Conservation (phyloP, 2,888 invertebrate genomes). For the Odontothrips loti region DNA sequence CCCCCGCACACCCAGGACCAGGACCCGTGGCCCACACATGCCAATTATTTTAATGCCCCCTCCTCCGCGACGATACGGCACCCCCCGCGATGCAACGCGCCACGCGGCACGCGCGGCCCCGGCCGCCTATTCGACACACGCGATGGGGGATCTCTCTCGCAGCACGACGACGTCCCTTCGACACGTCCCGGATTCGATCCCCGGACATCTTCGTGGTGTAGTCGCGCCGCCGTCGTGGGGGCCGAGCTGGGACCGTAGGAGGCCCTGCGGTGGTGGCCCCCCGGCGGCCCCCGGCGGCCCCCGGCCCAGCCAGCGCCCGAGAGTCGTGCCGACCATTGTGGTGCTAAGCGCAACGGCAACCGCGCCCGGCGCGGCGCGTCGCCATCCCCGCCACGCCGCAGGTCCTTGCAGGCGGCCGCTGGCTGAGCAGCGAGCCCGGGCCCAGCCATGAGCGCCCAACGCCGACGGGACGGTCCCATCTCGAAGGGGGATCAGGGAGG, state of each 20-base stretch:
- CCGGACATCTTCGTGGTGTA: too few species aligned
- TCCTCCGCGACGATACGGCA: background rate
- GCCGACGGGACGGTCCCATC: background rate
- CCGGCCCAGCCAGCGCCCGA: too few species aligned
- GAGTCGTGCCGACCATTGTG: conserved; percentile 36
- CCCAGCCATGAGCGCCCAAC: background rate
- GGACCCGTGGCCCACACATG: conserved; percentile 39
- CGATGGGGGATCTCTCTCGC: too few species aligned
- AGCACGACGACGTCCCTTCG: too few species aligned
- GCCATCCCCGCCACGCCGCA: background rate
- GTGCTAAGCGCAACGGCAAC: background rate
- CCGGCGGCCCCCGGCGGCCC: too few species aligned
- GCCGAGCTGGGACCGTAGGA: background rate
- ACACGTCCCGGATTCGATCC: too few species aligned
- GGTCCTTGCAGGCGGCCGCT: conserved; percentile 30
- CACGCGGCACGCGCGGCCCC: conserved; percentile 38
- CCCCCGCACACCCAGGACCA: conserved; percentile 42
- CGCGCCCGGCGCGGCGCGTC: conserved; percentile 31
- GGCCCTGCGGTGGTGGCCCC: background rate
- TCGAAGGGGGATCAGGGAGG: background rate
- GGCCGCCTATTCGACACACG: conserved; percentile 34
- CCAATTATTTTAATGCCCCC: background rate
- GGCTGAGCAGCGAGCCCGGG: background rate
- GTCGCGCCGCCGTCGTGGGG: background rate
- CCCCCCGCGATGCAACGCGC: conserved; percentile 45